Base-by-base conservation (phyloP, 2,888 invertebrate species). In the Omphaloscelis lunosa region DNA sequence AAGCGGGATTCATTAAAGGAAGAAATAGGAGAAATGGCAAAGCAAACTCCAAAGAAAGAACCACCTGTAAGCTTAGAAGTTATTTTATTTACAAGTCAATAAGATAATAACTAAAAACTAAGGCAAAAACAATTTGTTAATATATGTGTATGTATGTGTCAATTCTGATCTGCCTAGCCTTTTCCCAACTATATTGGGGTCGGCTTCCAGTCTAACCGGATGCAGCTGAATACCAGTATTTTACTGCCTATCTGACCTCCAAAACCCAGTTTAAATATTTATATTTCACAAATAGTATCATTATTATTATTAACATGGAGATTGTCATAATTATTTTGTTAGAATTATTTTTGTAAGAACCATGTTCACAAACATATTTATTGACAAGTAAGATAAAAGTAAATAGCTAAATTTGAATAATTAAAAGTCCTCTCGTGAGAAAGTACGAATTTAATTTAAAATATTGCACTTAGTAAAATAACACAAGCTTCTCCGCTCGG, bases 401-500 rank as follows among this genome's bases (percentile, higher is more conserved):
- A 5, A 17, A 17, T n/a, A 9, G 1, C 15, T 29, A 68, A 27
- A 45, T 9, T 17, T 17, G 2, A 48, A 15, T 51, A 23, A 51
- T 2, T 39, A 34, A 56, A 69, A 17, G 3, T 53, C 15, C 1
- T 15, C 58, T 17, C 5, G 4, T 39, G 11, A 53, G 20, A 62
- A 66, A 12, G 1, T 2, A 51, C 23, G 29, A 61, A 67, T 75
- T 69, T 62, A 72, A 77, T 74, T 82, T 79, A 34, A 79, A 86
- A 71, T 67, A 58, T 67, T 72, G 77, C 78, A 72, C 79, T 67
- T 61, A 61, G 75, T 72, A 85, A 87, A 85, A 84, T 77, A 59
- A 84, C 72, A 80, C 82, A 83, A 85, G 83, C 79, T 81, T 74
- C 83, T 88, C 80, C 66, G 68, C 75, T 78, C 79, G 83, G 86